Evolutionary conservation across 2,797 vertebrate genomes (phyloP).

Genomic region (Ctenopoma kingsleyae): DNA sequence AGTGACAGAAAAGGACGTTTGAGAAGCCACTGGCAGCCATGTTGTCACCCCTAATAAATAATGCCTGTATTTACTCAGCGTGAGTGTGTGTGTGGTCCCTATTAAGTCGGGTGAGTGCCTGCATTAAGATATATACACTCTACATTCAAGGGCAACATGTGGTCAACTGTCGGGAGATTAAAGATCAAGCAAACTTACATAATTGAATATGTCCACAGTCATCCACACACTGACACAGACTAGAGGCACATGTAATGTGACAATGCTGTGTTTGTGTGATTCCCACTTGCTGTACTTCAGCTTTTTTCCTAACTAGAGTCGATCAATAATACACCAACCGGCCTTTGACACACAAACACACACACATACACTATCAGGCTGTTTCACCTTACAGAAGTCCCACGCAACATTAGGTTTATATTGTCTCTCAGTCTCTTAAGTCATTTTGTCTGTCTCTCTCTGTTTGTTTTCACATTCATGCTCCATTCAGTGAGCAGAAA

Average conservation of each 20-base stretch:
- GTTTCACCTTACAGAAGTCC: neutral
- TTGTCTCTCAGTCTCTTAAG: neutral
- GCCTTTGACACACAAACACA: neutral
- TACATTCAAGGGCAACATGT: constrained; percentile 15
- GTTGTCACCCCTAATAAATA: constrained; percentile 64
- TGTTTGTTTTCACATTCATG: neutral
- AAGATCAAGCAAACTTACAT: constrained; percentile 10
- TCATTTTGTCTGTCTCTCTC: neutral
- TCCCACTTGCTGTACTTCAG: neutral
- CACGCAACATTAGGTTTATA: neutral
- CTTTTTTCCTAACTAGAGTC: neutral
- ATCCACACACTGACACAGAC: neutral
- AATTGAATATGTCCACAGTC: neutral
- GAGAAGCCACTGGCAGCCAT: constrained; percentile 52
- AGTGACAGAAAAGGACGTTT: constrained; percentile 44
- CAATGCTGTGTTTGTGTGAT: neutral
- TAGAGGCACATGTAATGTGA: constrained; percentile 5
- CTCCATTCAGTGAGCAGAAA: constrained; percentile 1
- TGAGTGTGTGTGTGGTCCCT: constrained; percentile 16
- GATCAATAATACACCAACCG: constrained; percentile 3
- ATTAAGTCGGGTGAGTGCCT: constrained; percentile 1
- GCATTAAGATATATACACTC: constrained; percentile 13
- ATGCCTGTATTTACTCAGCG: constrained; percentile 20
- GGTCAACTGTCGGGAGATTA: constrained; percentile 26
- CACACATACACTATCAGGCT: neutral